These are phyloP conservation scores for Axis porcinus DNA, from an alignment of 2,113 vertebrate genomes.

Conservation along the genomic window DNA sequence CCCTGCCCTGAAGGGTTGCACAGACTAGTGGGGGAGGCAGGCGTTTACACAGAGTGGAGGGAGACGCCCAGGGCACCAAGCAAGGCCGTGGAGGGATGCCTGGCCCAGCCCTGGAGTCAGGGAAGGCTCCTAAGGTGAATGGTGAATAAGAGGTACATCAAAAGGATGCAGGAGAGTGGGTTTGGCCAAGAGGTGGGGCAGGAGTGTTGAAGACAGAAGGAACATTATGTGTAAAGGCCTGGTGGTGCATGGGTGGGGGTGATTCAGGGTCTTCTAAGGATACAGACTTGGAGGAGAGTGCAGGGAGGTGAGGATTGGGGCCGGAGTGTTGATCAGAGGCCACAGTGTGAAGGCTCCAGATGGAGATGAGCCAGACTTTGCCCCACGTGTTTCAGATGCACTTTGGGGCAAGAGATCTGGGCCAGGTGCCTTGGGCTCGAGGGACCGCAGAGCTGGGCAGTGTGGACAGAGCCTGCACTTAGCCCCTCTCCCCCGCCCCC, in stretches of 20 bases:
- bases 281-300: not conserved
- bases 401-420: not conserved
- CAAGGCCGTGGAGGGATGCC: too few species aligned
- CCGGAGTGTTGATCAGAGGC: not conserved
- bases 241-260: too few species aligned
- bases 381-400: not conserved
- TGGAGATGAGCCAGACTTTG: not conserved
- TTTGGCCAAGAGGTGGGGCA: not conserved
- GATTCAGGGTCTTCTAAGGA: not conserved
- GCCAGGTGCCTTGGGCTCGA: not conserved
- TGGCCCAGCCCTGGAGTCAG: not conserved
- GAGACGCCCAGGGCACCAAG: not conserved
- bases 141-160: not conserved
- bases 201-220: not conserved
- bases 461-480: not conserved
- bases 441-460: not conserved
- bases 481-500: fast-evolving
- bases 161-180: not conserved
- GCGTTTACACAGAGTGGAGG: fast-evolving
- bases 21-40: not conserved
- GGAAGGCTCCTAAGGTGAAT: not conserved
- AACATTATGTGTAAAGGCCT: not conserved
- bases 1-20: not conserved
- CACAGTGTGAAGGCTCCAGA: not conserved
- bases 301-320: not conserved